A percentile compares a stretch with the other conserved stretches of the same genome.
These are phyloP conservation scores for Leptinotarsa juncta DNA, from an alignment of 2,888 invertebrate species.

Conservation along the genomic window DNA sequence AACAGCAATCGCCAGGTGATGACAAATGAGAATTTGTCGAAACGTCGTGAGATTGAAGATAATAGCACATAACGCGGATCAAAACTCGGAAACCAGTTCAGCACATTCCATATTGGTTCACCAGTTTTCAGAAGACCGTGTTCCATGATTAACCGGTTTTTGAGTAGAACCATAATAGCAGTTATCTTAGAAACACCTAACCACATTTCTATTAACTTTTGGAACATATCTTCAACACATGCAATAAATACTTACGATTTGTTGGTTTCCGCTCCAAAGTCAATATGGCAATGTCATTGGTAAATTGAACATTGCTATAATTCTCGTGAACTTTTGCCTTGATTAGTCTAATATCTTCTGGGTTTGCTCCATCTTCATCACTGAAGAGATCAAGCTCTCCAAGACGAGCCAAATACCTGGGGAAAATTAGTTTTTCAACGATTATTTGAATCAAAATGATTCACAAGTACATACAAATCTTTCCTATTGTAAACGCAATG, in stretches of 20 bases:
- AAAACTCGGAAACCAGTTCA: too few relatives aligned
- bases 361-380: constrained; percentile 73
- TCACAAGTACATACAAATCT: constrained; percentile 69
- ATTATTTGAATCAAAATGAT: not conserved
- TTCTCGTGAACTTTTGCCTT: constrained; percentile 74
- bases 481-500: constrained; percentile 76
- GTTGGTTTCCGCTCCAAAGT: constrained; percentile 66
- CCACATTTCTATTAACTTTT: too few relatives aligned
- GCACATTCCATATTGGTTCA: too few relatives aligned
- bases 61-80: too few relatives aligned
- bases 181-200: too few relatives aligned
- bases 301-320: constrained; percentile 73
- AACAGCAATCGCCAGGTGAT: too few relatives aligned
- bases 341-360: constrained; percentile 73
- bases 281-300: constrained; percentile 84
- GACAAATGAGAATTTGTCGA: too few relatives aligned
- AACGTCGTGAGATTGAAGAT: too few relatives aligned
- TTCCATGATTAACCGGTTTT: too few relatives aligned
- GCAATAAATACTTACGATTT: constrained; percentile 54
- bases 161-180: too few relatives aligned
- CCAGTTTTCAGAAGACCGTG: too few relatives aligned
- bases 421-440: not conserved
- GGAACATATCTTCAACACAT: too few relatives aligned
- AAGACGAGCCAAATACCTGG: constrained; percentile 76
- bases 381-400: constrained; percentile 81